phyloP scores from a whole-genome alignment of 2,888 invertebrate genomes.

The Drosophila testacea region DNA sequence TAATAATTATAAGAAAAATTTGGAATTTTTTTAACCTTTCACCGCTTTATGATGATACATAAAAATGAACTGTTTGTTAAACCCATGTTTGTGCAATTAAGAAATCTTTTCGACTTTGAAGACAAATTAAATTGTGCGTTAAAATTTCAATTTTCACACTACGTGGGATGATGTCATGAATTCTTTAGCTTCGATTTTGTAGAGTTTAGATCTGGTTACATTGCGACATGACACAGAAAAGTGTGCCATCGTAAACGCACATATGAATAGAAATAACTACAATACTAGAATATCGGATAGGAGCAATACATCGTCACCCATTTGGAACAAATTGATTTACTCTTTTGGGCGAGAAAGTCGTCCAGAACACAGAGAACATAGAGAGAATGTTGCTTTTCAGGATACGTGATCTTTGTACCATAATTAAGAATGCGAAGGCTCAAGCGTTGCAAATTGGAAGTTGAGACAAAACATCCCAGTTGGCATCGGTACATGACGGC shows the following conservation, averaged over 20 bases:
- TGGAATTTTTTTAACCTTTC: no score
- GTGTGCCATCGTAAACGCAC: constrained; percentile 8
- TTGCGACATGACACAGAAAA: constrained; percentile 36
- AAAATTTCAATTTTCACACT: constrained; percentile 79
- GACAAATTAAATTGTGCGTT: constrained; percentile 73
- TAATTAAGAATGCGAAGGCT: constrained; percentile 63
- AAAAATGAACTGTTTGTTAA: background rate
- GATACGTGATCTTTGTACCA: constrained; percentile 56
- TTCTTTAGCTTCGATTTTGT: constrained; percentile 42
- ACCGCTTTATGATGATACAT: no score
- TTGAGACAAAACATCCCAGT: constrained; percentile 52
- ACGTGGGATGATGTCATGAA: constrained; percentile 34
- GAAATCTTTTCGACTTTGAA: constrained; percentile 46
- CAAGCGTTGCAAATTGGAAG: constrained; percentile 75
- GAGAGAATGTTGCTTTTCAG: constrained; percentile 27
- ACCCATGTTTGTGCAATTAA: constrained; percentile 23
- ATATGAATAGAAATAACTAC: constrained; percentile 11
- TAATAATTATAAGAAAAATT: no score
- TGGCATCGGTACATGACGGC: constrained; percentile 35
- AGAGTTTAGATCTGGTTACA: constrained; percentile 58
- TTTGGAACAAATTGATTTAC: constrained; percentile 81
- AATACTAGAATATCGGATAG: constrained; percentile 25
- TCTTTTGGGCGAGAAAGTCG: constrained; percentile 61
- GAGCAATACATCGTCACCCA: constrained; percentile 60
- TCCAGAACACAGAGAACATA: constrained; percentile 37